Conservation (phyloP, 2,797 vertebrate species). For the Periparus ater region DNA sequence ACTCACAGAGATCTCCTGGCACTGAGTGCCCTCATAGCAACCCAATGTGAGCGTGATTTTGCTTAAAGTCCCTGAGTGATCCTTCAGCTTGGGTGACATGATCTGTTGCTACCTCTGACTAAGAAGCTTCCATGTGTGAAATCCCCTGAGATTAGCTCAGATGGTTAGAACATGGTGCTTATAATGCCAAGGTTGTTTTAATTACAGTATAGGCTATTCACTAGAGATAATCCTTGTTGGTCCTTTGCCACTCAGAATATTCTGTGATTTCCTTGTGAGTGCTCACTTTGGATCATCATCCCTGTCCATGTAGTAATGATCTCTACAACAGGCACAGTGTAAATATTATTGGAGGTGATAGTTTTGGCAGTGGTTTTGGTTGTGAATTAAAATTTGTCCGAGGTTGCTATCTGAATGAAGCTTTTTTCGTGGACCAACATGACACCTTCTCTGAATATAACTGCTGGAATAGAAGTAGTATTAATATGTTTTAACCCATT, state of each 20-base stretch:
- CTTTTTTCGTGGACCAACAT: background rate
- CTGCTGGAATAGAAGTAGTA: background rate
- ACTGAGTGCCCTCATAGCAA: background rate
- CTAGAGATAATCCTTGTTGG: background rate
- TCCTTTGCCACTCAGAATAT: too few relatives aligned
- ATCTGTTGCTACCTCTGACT: background rate
- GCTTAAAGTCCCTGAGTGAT: too few relatives aligned
- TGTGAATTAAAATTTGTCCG: background rate
- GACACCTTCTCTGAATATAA: background rate
- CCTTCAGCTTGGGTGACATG: fast-evolving
- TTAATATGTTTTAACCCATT: background rate
- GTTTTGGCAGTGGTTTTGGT: background rate
- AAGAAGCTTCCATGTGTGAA: background rate
- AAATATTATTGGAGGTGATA: background rate
- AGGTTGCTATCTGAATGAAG: background rate
- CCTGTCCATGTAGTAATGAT: too few relatives aligned
- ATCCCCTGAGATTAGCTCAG: background rate
- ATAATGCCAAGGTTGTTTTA: background rate
- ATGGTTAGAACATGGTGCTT: background rate
- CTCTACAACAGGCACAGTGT: background rate
- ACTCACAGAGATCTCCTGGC: background rate
- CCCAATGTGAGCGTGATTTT: too few relatives aligned
- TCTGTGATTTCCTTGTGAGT: background rate
- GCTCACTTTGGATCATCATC: background rate
- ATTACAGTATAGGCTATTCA: background rate